These are phyloP conservation scores for Scaptomyza cyrtandrae DNA, from an alignment of 2,888 invertebrate genomes.

Conservation along the genomic window DNA sequence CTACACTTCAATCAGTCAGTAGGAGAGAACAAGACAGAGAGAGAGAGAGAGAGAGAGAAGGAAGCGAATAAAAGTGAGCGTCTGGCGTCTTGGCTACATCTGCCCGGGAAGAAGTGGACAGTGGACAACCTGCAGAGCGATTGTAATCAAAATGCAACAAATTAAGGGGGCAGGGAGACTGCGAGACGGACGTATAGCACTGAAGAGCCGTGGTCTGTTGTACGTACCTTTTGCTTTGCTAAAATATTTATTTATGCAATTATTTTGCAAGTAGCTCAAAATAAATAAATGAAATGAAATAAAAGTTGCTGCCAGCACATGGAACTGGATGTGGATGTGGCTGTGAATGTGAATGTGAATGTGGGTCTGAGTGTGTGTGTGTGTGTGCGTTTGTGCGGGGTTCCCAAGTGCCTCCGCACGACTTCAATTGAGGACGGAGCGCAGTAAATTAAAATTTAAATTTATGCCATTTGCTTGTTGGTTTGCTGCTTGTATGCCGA, in stretches of 20 bases:
- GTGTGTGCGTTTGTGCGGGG: constrained; percentile 1
- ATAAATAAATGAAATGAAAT: constrained; percentile 81
- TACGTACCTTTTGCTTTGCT: constrained; percentile 64
- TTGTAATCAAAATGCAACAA: constrained; percentile 80
- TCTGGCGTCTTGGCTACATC: constrained; percentile 51
- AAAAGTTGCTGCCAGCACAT: constrained; percentile 57
- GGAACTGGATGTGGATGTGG: constrained; percentile 27
- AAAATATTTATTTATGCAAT: constrained; percentile 83
- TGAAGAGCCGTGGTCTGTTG: constrained; percentile 25
- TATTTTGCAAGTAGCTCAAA: constrained; percentile 83
- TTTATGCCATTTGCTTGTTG: constrained; percentile 76
- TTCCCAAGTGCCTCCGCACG: constrained; percentile 66
- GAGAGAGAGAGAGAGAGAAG: background rate
- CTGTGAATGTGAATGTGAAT: constrained; percentile 5
- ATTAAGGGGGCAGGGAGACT: constrained; percentile 64
- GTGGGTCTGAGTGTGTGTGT: background rate
- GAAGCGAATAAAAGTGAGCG: background rate
- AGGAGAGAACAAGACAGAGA: constrained; percentile 5
- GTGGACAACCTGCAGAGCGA: constrained; percentile 60
- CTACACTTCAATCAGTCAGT: constrained; percentile 70
- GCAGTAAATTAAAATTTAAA: constrained; percentile 82
- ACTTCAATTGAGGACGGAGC: constrained; percentile 70
- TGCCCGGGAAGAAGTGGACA: constrained; percentile 49
- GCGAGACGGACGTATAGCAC: constrained; percentile 21
- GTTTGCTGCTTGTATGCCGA: constrained; percentile 16